Conservation (phyloP, 1,140 invertebrate species). For the Trichoplusia ni region DNA sequence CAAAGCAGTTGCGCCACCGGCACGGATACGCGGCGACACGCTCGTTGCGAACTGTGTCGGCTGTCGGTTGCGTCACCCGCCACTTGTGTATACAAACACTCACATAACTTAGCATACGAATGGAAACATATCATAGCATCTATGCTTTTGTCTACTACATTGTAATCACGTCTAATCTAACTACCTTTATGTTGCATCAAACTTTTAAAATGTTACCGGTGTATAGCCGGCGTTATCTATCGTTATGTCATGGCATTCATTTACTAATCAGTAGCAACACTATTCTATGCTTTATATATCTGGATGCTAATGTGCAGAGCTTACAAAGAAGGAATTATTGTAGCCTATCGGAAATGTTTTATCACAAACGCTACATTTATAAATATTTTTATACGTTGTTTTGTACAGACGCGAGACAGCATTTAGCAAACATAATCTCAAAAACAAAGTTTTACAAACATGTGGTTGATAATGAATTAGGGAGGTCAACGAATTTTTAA, state of each 20-base stretch:
- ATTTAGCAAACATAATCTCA: too few species aligned
- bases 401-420: too few species aligned
- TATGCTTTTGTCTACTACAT: constrained; percentile 14
- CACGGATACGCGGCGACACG: constrained; percentile 24
- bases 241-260: background rate
- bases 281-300: too few species aligned
- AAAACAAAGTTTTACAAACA: too few species aligned
- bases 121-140: background rate
- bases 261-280: too few species aligned
- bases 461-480: too few species aligned
- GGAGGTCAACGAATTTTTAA: too few species aligned
- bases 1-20: constrained; percentile 25
- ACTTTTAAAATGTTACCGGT: background rate
- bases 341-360: too few species aligned
- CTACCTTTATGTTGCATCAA: background rate
- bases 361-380: too few species aligned
- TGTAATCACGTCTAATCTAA: constrained; percentile 3
- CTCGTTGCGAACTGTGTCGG: constrained; percentile 18
- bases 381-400: too few species aligned
- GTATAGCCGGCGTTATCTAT: background rate
- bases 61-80: constrained; percentile 36
- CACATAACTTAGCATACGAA: constrained; percentile 12
- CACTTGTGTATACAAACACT: constrained; percentile 37
- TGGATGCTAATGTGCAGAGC: too few species aligned
- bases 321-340: too few species aligned